These are phyloP conservation scores for Andricus curvator DNA, from an alignment of 2,888 invertebrate genomes.

Conservation along the genomic window DNA sequence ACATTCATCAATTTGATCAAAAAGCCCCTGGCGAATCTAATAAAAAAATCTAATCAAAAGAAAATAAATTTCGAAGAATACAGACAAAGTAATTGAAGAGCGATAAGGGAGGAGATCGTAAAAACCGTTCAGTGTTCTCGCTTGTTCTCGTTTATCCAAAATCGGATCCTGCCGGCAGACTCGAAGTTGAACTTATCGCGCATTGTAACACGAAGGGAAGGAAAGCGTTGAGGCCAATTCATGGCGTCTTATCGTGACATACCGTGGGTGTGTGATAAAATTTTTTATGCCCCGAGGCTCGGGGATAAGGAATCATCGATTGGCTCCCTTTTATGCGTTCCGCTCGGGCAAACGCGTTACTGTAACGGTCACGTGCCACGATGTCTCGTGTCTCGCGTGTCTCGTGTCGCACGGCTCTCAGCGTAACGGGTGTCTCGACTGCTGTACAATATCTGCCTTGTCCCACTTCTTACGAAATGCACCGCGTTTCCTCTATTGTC, in stretches of 20 bases:
- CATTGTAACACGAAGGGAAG: slow-evolving; percentile 20
- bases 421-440: slow-evolving; percentile 17
- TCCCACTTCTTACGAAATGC: slow-evolving; percentile 27
- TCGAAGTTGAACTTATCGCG: slow-evolving; percentile 20
- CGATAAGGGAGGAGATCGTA: slow-evolving; percentile 11
- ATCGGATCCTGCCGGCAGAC: slow-evolving; percentile 1
- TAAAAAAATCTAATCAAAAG: not conserved
- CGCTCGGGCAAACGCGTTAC: slow-evolving; percentile 49
- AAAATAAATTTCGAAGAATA: not conserved
- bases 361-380: slow-evolving; percentile 54
- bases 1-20: not conserved
- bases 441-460: slow-evolving; percentile 4
- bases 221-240: slow-evolving; percentile 21
- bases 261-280: slow-evolving; percentile 27
- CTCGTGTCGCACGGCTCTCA: slow-evolving; percentile 14
- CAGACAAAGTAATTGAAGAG: slow-evolving; percentile 29
- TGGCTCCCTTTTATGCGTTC: slow-evolving; percentile 46
- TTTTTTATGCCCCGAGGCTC: slow-evolving; percentile 17
- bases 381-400: slow-evolving; percentile 29
- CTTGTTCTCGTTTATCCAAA: slow-evolving; percentile 18
- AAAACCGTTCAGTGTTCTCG: slow-evolving; percentile 27
- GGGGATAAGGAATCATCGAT: slow-evolving; percentile 44
- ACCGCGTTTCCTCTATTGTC: slow-evolving; percentile 33
- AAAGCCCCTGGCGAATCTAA: not conserved
- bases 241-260: slow-evolving; percentile 29